Evolutionary conservation across 2,888 invertebrate species (phyloP).

Genomic region (Trissolcus brochymenae): DNA sequence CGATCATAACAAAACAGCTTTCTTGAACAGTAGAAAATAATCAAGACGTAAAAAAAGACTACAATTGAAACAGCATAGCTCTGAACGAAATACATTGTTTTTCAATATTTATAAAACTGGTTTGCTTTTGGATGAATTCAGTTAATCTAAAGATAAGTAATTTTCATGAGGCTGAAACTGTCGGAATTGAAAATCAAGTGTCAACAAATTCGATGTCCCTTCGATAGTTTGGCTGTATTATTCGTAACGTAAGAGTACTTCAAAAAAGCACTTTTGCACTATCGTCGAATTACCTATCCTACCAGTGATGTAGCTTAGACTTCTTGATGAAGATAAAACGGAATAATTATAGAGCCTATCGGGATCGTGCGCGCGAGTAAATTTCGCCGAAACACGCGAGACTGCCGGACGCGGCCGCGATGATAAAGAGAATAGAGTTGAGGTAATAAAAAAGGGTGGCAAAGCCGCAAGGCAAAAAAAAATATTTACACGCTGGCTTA

Average conservation of each 20-base stretch:
- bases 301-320: conserved; percentile 56
- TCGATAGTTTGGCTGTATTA: neutral
- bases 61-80: no score
- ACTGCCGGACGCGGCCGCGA: conserved; percentile 68
- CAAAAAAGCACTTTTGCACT: conserved; percentile 57
- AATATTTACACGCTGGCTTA: conserved; percentile 29
- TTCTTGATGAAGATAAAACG: conserved; percentile 74
- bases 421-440: conserved; percentile 65
- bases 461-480: conserved; percentile 34
- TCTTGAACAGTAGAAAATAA: no score
- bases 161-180: no score
- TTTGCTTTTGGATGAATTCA: no score
- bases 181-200: no score
- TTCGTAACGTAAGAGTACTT: conserved; percentile 35
- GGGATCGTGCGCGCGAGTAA: conserved; percentile 71
- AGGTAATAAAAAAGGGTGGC: conserved; percentile 54
- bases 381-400: conserved; percentile 73
- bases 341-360: conserved; percentile 75
- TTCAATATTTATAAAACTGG: no score
- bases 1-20: no score
- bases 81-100: no score
- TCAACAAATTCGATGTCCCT: neutral
- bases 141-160: no score
- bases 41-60: no score
- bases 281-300: conserved; percentile 60